phyloP scores from a whole-genome alignment of 2,888 invertebrate species.

The Empis livida region DNA sequence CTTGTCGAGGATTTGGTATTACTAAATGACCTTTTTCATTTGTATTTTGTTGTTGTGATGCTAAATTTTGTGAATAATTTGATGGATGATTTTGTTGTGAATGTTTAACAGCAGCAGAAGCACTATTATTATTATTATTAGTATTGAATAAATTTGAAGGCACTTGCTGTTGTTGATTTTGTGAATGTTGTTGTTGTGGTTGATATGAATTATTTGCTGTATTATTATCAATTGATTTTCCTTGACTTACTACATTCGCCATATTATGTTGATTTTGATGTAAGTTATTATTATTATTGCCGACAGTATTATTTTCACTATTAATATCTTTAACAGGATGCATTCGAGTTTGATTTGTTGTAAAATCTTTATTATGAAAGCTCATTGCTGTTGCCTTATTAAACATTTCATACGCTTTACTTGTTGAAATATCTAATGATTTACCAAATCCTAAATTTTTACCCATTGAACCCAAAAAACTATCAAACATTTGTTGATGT shows the following conservation, averaged over 20 bases:
- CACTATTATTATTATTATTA: too few species aligned
- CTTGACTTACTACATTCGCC: too few species aligned
- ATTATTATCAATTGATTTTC: neutral
- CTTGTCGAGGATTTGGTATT: neutral
- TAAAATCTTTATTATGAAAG: constrained; percentile 28
- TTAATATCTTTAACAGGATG: too few species aligned
- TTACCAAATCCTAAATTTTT: constrained; percentile 24
- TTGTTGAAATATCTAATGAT: constrained; percentile 24
- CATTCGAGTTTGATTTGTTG: constrained; percentile 5
- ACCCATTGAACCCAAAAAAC: constrained; percentile 30
- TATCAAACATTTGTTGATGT: constrained; percentile 27
- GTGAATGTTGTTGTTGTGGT: constrained; percentile 15
- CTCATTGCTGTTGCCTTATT: constrained; percentile 34
- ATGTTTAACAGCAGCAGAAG: neutral
- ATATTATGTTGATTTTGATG: constrained; percentile 13
- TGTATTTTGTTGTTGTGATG: neutral
- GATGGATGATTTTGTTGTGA: constrained; percentile 16
- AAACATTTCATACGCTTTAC: constrained; percentile 36
- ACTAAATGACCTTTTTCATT: neutral
- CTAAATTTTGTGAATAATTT: constrained; percentile 9
- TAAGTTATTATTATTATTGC: constrained; percentile 10
- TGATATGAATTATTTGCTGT: constrained; percentile 14
- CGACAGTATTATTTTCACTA: neutral
- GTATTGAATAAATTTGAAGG: neutral
- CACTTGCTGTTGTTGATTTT: constrained; percentile 17